Evolutionary conservation across 2,888 invertebrate genomes (phyloP).

Genomic region (Sympetrum striolatum): DNA sequence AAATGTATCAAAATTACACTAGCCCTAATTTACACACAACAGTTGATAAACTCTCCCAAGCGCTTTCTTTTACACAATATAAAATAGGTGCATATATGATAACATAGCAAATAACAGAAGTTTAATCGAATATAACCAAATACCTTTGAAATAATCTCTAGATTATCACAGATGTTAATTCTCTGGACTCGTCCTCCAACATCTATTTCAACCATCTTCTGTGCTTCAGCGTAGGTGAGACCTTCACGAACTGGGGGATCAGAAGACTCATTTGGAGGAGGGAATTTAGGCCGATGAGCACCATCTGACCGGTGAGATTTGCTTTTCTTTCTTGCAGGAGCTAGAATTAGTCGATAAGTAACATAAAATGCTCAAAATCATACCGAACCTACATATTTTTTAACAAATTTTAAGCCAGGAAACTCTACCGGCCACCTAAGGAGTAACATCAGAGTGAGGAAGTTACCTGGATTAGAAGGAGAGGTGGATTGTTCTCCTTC

Average conservation of each 20-base stretch:
- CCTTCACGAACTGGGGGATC: constrained; percentile 69
- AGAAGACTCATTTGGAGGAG: constrained; percentile 59
- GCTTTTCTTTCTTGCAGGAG: constrained; percentile 46
- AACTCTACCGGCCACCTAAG: not conserved
- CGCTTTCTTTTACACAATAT: no score
- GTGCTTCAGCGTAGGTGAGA: constrained; percentile 82
- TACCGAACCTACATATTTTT: not conserved
- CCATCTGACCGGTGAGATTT: constrained; percentile 48
- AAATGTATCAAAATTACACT: no score
- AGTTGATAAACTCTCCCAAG: no score
- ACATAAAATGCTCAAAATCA: not conserved
- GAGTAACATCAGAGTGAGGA: not conserved
- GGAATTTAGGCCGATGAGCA: constrained; percentile 46
- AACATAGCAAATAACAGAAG: no score
- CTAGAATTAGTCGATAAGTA: not conserved
- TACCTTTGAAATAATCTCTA: constrained; percentile 53
- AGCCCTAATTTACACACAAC: no score
- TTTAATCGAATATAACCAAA: not conserved
- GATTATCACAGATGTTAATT: constrained; percentile 61
- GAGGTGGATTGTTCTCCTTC: constrained; percentile 75
- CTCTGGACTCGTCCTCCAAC: constrained; percentile 75
- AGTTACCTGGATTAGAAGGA: constrained; percentile 55
- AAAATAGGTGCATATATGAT: no score
- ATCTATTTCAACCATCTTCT: constrained; percentile 85
- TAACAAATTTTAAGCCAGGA: not conserved